These are phyloP conservation scores for Alentia gelatinosa DNA, from an alignment of 2,888 invertebrate species.

Conservation along the genomic window DNA sequence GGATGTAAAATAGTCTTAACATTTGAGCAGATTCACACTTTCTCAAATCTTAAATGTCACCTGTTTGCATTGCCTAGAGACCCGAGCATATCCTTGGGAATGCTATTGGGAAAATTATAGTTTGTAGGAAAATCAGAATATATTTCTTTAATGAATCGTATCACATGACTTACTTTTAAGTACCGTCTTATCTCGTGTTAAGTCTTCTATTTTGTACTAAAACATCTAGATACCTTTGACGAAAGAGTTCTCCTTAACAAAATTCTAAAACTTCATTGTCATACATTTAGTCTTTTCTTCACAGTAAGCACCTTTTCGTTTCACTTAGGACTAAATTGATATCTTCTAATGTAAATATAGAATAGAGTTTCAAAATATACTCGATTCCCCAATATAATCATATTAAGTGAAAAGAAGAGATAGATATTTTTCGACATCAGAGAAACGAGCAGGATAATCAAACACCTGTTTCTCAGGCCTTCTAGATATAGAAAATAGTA, in stretches of 20 bases:
- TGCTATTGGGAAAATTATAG: not conserved
- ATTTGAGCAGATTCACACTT: conserved; percentile 16
- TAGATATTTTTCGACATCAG: not conserved
- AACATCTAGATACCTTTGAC: no score
- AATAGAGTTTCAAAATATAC: conserved; percentile 6
- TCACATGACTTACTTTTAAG: conserved; percentile 30
- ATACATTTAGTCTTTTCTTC: not conserved
- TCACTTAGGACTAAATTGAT: not conserved
- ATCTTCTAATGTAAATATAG: not conserved
- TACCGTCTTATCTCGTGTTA: not conserved
- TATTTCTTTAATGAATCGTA: not conserved
- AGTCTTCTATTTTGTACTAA: not conserved
- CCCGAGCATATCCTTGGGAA: not conserved
- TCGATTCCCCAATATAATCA: not conserved
- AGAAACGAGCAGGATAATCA: no score
- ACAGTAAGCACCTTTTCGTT: not conserved
- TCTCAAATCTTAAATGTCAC: not conserved
- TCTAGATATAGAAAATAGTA: no score
- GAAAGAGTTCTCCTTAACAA: no score
- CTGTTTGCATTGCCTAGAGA: not conserved
- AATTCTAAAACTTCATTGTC: no score
- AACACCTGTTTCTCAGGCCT: not conserved
- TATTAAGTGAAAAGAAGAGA: not conserved
- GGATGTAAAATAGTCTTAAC: not conserved
- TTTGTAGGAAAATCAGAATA: not conserved